Evolutionary conservation across 2,113 vertebrate genomes (phyloP), one percentile per base, ranked within the genome.

Genomic region (Semnornis frantzii): DNA sequence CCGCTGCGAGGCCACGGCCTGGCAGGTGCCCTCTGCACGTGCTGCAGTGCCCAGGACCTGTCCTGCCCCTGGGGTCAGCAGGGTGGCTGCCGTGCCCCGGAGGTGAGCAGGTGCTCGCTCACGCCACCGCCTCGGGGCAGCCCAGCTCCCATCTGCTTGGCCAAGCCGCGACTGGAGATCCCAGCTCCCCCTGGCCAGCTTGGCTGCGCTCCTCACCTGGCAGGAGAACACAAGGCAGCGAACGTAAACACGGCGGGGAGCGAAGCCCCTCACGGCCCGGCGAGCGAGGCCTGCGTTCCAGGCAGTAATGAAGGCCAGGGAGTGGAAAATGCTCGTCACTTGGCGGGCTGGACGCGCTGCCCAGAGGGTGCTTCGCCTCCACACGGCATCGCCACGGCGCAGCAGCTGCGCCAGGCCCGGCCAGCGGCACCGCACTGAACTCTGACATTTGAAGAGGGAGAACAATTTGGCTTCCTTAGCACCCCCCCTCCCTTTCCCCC

Each of bases 151-250:
- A 39, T 0, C 82, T 27, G 0, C 24, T 50, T 31, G 0, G 64
- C 46, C 94, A 57, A 91, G 70, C 58, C 91, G 0, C 79, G 62
- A 50, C 94, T 92, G 28, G 15, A 5, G 76, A 9, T 5, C 81
- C 74, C 81, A 4, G 62, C 76, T 30, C 8, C 37, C 64, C 83
- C 92, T 11, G 44, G 23, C 87, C 93, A 57, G 93, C 90, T 85
- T 95, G 93, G 90, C 93, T 75, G 68, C 19, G 1, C 90, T 95
- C 70, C 93, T 91, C 85, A 93, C 92, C 95, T 88, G 95, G 95
- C 96, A 94, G 21, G n/a, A 88, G 90, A 96, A 77, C 93, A 93
- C 90, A 87, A 23, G 48, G 81, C 92, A 64, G 84, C 3, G 30
- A 69, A 33, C 52, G 64, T 33, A 73, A 85, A 59, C 52, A 23